Conservation (phyloP, 1,140 invertebrate genomes). For the Conus ventricosus region DNA sequence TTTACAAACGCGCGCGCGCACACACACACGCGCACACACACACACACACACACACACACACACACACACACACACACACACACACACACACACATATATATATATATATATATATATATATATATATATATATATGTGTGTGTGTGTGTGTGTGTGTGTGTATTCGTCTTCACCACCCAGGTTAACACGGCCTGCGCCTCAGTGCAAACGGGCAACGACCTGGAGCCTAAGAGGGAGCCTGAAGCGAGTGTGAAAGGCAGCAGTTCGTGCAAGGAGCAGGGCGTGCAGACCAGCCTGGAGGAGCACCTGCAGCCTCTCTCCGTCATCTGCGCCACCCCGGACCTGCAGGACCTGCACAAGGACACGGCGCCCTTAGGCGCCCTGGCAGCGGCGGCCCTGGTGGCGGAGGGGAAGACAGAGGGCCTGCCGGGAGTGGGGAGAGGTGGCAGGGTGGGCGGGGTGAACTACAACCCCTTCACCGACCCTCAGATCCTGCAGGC, state of each 20-base stretch:
- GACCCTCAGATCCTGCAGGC: slow-evolving; percentile 71
- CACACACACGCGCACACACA: no score
- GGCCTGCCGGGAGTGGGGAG: slow-evolving; percentile 75
- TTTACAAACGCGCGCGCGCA: no score
- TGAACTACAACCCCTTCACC: slow-evolving; percentile 63
- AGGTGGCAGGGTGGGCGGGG: slow-evolving; percentile 85
- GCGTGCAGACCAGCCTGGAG: slow-evolving; percentile 34
- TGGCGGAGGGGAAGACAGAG: slow-evolving; percentile 19
- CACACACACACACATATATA: no score
- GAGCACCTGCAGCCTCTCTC: slow-evolving; percentile 23
- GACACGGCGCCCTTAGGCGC: slow-evolving; percentile 22
- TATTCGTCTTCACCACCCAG: background rate
- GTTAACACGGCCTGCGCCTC: slow-evolving; percentile 34
- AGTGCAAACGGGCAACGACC: slow-evolving; percentile 33
- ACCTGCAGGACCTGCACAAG: slow-evolving; percentile 23
- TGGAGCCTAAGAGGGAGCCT: background rate
- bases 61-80: no score
- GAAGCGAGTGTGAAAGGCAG: slow-evolving; percentile 31
- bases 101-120: background rate
- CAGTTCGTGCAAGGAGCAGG: slow-evolving; percentile 27
- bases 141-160: background rate
- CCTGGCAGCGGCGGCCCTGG: slow-evolving; percentile 11
- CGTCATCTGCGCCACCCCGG: slow-evolving; percentile 27
- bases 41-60: no score
- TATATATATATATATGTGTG: background rate